Evolutionary conservation across 2,113 vertebrate genomes (phyloP).

Genomic region (Alligator mississippiensis): DNA sequence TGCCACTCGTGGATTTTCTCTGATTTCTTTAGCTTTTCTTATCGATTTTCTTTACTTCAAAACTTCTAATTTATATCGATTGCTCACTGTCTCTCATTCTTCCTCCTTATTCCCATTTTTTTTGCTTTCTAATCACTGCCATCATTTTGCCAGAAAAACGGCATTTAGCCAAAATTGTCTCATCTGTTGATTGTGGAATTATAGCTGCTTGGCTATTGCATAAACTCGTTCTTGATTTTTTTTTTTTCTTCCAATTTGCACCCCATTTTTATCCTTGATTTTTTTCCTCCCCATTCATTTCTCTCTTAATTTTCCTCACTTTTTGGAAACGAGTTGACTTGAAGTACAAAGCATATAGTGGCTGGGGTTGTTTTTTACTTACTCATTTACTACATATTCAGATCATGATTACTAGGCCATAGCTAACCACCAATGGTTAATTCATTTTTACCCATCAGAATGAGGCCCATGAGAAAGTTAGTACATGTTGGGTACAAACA

Average conservation of each 20-base stretch:
- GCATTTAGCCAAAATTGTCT: constrained; percentile 35
- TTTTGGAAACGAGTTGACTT: background rate
- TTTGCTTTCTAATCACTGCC: constrained; percentile 58
- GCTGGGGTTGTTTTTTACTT: background rate
- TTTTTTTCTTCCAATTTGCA: background rate
- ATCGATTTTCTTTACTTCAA: constrained; percentile 59
- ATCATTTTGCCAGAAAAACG: constrained; percentile 39
- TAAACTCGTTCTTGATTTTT: background rate
- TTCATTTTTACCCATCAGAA: background rate
- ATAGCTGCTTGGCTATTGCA: constrained; percentile 27
- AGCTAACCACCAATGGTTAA: background rate
- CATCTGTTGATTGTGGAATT: constrained; percentile 15
- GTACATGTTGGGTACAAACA: background rate
- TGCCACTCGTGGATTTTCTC: background rate
- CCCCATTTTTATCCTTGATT: background rate
- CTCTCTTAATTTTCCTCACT: constrained; percentile 1
- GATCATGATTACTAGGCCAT: background rate
- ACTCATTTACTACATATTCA: background rate
- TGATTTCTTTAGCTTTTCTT: constrained; percentile 43
- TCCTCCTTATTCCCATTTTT: constrained; percentile 33
- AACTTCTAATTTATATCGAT: constrained; percentile 50
- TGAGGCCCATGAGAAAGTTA: background rate
- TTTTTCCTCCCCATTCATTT: background rate
- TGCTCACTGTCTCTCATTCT: constrained; percentile 1
- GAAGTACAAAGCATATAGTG: background rate